A percentile compares a stretch with the other conserved stretches of the same genome.
Conservation (phyloP, 2,113 vertebrate genomes). For the Ptilonorhynchus violaceus region DNA sequence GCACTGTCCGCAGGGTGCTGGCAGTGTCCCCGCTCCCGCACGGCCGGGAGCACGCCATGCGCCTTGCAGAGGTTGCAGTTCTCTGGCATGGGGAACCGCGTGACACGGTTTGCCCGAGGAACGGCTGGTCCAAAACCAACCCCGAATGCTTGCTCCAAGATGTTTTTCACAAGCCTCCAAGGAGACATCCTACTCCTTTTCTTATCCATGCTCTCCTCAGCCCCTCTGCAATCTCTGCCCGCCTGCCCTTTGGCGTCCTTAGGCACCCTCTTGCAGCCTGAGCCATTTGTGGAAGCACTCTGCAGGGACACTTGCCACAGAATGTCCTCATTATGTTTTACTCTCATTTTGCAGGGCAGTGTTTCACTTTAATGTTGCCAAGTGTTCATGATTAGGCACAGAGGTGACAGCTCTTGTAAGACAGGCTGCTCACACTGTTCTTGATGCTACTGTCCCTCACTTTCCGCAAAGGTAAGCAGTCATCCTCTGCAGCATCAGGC, state of each 20-base stretch:
- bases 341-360: not conserved
- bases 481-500: not conserved
- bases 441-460: not conserved
- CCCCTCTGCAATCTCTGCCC: not conserved
- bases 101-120: not conserved
- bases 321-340: not conserved
- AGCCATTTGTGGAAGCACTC: not conserved
- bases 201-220: not conserved
- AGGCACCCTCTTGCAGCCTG: not conserved
- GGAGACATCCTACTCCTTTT: not conserved
- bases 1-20: not conserved
- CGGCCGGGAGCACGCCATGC: fast-evolving
- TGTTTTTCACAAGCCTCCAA: not conserved
- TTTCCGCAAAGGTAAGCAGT: not conserved
- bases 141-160: not conserved
- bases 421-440: not conserved
- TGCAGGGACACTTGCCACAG: not conserved
- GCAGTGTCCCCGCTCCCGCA: not conserved
- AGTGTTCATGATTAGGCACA: not conserved
- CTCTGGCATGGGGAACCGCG: not conserved
- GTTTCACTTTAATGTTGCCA: not conserved
- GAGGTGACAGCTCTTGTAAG: not conserved
- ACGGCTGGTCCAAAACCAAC: not conserved
- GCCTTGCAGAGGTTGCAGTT: not conserved
- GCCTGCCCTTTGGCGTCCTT: not conserved